phyloP scores from a whole-genome alignment of 2,797 vertebrate genomes.

The Acipenser ruthenus region DNA sequence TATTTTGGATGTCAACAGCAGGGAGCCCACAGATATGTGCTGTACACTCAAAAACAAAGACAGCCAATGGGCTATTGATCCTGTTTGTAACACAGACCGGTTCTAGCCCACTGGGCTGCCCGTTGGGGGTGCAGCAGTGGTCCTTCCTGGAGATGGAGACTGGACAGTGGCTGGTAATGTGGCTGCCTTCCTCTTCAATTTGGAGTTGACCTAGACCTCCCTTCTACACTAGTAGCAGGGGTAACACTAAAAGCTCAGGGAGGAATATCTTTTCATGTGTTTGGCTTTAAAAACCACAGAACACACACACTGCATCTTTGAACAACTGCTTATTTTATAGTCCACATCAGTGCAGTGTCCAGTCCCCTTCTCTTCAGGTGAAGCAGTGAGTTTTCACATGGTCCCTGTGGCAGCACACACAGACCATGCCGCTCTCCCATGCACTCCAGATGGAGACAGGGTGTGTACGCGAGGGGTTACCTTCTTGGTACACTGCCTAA shows the following conservation, averaged over 20 bases:
- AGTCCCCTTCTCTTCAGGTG: background rate
- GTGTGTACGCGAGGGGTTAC: slow-evolving; percentile 60
- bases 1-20: slow-evolving; percentile 41
- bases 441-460: slow-evolving; percentile 16
- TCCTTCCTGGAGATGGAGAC: background rate
- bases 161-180: background rate
- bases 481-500: slow-evolving; percentile 99
- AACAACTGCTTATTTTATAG: too few species aligned
- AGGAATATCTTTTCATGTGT: too few species aligned
- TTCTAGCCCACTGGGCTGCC: background rate
- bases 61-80: slow-evolving; percentile 26
- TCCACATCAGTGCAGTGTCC: background rate
- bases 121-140: background rate
- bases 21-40: slow-evolving; percentile 42
- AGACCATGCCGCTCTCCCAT: background rate
- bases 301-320: too few species aligned
- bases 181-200: background rate
- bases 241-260: too few species aligned
- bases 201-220: too few species aligned
- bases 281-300: too few species aligned
- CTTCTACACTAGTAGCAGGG: too few species aligned
- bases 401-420: background rate
- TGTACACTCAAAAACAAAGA: slow-evolving; percentile 29
- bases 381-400: background rate
- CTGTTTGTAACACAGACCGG: background rate